Evolutionary conservation across 2,888 invertebrate species (phyloP), one percentile per base, ranked within the genome.

Genomic region (Drosophila pseudotakahashii): DNA sequence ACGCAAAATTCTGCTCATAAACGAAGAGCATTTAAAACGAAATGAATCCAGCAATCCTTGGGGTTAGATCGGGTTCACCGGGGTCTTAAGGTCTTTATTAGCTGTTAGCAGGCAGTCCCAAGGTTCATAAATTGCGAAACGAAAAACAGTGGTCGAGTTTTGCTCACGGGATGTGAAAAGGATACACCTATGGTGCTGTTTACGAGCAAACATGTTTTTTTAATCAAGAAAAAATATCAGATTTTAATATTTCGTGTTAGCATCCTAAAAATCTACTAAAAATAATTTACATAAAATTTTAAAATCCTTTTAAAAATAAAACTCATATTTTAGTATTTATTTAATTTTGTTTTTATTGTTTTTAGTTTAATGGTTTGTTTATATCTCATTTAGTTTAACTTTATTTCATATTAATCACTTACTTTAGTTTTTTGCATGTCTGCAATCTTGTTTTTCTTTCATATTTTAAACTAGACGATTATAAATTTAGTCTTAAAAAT

Each of bases 401-500:
- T 42, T 54, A 26, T 47, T 23, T 51, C 45, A 51, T 61, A 37
- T 57, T 62, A 62, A 45, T 72, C 48, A 13, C 64, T 66, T 66
- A 66, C 26, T 10, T 66, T 53, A 66, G 16, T 60, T 67, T 47
- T 47, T 52, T 69, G 64, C 59, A 44, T 51, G 63, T 39, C 41
- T 55, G 52, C 58, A 58, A 51, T 51, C 39, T 10, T 19, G 19
- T 48, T 50, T 45, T 68, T 37, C 62, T 59, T 61, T 61, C 26
- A 52, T 64, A 44, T 61, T 81, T 48, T 75, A 75, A 72, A 84
- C 88, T 82, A 83, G 82, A 81, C 82, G 77, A 82, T 85, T 88
- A 88, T 88, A 79, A 85, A 79, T 66, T 78, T 60, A 26, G 41
- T 52, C 58, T 60, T 74, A 64, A 42, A 58, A 58, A 39, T 71